Conservation (phyloP, 2,113 vertebrate genomes). For the Gnathonemus longibarbis region DNA sequence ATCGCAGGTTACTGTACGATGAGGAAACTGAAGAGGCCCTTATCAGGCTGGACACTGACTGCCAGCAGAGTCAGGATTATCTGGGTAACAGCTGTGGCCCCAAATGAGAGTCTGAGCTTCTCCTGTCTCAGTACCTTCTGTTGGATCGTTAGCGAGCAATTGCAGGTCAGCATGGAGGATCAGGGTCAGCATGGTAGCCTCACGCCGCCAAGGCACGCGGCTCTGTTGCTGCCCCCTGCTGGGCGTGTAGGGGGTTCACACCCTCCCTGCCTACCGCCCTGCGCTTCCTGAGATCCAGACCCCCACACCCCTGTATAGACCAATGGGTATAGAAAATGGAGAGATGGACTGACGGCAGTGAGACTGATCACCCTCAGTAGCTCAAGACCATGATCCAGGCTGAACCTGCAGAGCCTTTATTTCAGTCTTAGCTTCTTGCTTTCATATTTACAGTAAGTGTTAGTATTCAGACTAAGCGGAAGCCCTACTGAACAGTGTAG, state of each 20-base stretch:
- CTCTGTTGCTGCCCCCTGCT: not conserved
- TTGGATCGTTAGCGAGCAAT: not conserved
- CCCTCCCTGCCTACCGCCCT: not conserved
- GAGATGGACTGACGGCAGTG: not conserved
- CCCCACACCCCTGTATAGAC: not conserved
- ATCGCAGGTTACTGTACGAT: not conserved
- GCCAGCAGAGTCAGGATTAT: not conserved
- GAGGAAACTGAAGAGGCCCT: not conserved
- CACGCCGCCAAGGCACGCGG: not conserved
- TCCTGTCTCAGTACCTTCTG: not conserved
- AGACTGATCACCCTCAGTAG: not conserved
- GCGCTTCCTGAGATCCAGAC: not conserved
- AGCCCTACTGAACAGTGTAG: not conserved
- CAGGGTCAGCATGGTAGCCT: not conserved
- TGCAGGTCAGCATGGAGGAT: not conserved
- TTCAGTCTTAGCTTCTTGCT: not conserved
- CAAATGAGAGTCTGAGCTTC: not conserved
- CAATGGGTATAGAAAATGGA: not conserved
- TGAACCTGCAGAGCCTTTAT: not conserved
- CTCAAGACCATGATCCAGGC: not conserved
- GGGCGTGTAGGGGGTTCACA: not conserved
- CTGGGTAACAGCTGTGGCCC: not conserved
- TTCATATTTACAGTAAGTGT: not conserved
- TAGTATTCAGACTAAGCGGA: not conserved
- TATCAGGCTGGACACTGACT: not conserved